These are phyloP conservation scores for Andinoacara biseriatus DNA, from an alignment of 2,113 vertebrate species.

Conservation along the genomic window DNA sequence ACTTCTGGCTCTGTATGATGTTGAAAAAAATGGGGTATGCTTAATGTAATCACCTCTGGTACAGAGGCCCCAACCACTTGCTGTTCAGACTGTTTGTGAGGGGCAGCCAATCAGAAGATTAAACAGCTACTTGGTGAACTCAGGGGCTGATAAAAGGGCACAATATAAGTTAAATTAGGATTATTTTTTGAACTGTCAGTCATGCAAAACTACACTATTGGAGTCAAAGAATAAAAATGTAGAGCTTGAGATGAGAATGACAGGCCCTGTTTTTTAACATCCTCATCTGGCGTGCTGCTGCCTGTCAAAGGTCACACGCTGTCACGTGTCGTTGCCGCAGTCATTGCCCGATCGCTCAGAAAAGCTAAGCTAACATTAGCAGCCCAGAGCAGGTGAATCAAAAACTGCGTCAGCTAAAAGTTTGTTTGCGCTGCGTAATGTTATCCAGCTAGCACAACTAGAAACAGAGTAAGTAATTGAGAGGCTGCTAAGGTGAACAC, in stretches of 20 bases:
- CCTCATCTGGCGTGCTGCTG: too few species aligned
- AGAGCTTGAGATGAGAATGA: not conserved
- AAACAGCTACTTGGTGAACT: too few species aligned
- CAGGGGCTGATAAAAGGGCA: too few species aligned
- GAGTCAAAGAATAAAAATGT: not conserved
- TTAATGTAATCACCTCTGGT: too few species aligned
- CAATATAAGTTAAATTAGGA: too few species aligned
- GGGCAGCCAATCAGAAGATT: too few species aligned
- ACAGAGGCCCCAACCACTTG: too few species aligned
- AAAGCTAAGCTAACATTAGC: not conserved
- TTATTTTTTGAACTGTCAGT: too few species aligned
- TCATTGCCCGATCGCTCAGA: not conserved
- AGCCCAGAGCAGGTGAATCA: not conserved
- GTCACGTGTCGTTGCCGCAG: not conserved
- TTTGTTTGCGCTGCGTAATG: not conserved
- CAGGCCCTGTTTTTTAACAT: not conserved
- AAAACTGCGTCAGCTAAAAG: not conserved
- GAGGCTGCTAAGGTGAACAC: not conserved
- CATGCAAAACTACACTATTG: too few species aligned
- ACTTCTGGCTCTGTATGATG: too few species aligned
- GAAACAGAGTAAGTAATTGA: not conserved
- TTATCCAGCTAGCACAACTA: conserved; percentile 2
- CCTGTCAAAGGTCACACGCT: conserved; percentile 15
- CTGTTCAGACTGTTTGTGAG: too few species aligned
- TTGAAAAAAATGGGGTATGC: too few species aligned